Evolutionary conservation across 2,797 vertebrate genomes (phyloP), one percentile per base, ranked within the genome.

Genomic region (Hydrophis major): DNA sequence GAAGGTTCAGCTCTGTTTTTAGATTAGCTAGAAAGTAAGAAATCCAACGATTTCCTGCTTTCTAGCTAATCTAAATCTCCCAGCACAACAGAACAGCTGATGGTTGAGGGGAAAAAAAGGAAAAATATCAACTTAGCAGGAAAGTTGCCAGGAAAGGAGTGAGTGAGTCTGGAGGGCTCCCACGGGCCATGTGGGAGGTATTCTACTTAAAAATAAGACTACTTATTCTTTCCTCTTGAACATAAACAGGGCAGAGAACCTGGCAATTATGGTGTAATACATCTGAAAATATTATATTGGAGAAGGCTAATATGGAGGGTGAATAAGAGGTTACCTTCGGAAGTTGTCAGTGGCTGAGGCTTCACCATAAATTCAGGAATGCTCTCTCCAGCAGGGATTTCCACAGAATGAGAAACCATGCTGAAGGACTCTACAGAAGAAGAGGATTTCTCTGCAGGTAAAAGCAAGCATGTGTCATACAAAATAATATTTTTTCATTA

Each of bases 351-450:
- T 0, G 94, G 97, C 12, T 61, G 96, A 92, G 96, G 96, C 90
- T 97, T 98, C 95, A 97, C 97, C 94, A 97, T 92, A 92, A 98
- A 98, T 96, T 98, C 97, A 92, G 97, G 98, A 95, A 97, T 88
- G 66, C 96, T 96, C 83, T 98, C 95, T 92, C 96, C 97, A 55
- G 94, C 69, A 53, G 97, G 97, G 88, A 98, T 94, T 90, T 96
- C 92, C 25, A 94, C 89, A 92, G 96, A 97, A 88, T 92, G 97
- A 16, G 96, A 95, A 89, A 97, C 94, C 95, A 98, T 94, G 92
- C 93, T 97, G 95, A 97, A 98, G 90, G 95, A 97, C 95, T 98
- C 96, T 91, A 95, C 57, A 3, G 94, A 93, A 89, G 96, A 90
- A 86, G 93, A 98, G 89, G 93, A 96, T 95, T 95, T 98, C 20